These are phyloP conservation scores for Calidris pugnax DNA, from an alignment of 2,113 vertebrate genomes.

Conservation along the genomic window DNA sequence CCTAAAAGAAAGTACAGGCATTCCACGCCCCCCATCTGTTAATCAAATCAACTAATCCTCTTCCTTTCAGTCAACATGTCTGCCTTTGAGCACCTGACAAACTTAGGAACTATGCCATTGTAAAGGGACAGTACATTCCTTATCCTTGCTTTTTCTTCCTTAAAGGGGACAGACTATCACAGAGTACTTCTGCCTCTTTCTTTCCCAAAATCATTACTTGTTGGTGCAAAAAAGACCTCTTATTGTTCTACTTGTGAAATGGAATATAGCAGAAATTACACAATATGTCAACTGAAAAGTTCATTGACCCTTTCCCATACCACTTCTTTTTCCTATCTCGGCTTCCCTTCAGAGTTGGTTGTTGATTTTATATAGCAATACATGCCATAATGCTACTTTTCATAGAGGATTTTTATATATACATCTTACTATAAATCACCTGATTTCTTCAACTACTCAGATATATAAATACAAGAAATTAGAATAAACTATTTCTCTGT, in stretches of 20 bases:
- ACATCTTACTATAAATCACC: neutral
- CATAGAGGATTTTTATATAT: neutral
- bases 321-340: neutral
- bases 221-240: neutral
- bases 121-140: neutral
- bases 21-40: neutral
- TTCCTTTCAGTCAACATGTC: neutral
- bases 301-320: neutral
- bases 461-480: neutral
- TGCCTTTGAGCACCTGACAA: neutral
- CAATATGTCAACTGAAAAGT: neutral
- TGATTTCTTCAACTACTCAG: neutral
- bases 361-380: neutral
- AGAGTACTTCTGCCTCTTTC: neutral
- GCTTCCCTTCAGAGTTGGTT: neutral
- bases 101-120: neutral
- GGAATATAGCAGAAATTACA: neutral
- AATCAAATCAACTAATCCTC: neutral
- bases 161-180: neutral
- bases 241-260: neutral
- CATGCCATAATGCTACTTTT: neutral
- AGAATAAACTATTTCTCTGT: neutral
- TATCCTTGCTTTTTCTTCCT: neutral
- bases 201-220: neutral
- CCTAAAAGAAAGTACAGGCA: neutral